Evolutionary conservation across 2,888 invertebrate species (phyloP).

Genomic region (Lepidocyrtinus sp.): DNA sequence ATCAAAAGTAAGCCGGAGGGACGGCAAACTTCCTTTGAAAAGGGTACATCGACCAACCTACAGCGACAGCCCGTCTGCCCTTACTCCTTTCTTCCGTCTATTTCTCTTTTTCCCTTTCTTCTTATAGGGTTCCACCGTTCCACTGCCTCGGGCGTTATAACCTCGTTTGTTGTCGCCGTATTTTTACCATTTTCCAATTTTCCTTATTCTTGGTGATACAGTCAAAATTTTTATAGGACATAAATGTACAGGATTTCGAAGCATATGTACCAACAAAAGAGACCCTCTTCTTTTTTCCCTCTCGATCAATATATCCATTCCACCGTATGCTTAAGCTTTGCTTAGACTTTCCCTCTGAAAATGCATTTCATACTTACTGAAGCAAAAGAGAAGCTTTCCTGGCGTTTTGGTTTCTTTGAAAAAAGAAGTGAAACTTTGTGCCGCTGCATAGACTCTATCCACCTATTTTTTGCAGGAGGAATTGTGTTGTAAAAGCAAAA

Average conservation of each 20-base stretch:
- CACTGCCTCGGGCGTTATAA: neutral
- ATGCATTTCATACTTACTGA: too few species aligned
- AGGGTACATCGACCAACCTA: neutral
- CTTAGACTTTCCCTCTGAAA: too few species aligned
- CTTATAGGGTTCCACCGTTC: neutral
- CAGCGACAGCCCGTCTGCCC: too few species aligned
- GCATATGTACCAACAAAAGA: neutral
- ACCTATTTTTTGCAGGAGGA: neutral
- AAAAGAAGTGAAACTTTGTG: neutral
- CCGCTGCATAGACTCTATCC: neutral
- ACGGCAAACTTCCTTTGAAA: slow-evolving; percentile 8
- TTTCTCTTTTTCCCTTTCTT: neutral
- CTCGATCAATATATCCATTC: neutral
- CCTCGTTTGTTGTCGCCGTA: slow-evolving; percentile 10
- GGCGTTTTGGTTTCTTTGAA: too few species aligned
- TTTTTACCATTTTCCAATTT: slow-evolving; percentile 10
- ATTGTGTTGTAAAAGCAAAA: neutral
- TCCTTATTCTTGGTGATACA: too few species aligned
- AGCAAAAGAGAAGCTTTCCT: neutral
- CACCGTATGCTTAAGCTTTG: too few species aligned
- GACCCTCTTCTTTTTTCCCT: neutral
- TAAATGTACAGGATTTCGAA: neutral
- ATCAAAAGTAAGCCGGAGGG: too few species aligned
- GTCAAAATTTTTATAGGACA: neutral
- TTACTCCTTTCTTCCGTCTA: neutral